A percentile compares a stretch with the other conserved stretches of the same genome.
Conservation (phyloP, 2,113 vertebrate species). For the Narcine bancroftii region DNA sequence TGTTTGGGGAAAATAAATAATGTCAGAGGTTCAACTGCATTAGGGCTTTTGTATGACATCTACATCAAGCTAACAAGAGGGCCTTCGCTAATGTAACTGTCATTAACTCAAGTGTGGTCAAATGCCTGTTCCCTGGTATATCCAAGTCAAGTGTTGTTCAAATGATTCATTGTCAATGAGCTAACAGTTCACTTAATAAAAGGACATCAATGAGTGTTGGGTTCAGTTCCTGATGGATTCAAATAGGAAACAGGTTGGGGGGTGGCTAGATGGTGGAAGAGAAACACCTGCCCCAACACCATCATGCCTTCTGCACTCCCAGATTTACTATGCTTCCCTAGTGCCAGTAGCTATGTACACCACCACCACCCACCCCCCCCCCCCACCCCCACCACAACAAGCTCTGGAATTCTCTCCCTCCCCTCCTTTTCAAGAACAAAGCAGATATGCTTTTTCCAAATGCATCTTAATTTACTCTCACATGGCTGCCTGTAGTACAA, state of each 20-base stretch:
- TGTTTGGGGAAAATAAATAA: not conserved
- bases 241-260: not conserved
- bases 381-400: no score
- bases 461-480: no score
- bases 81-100: conserved; percentile 28
- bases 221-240: conserved; percentile 22
- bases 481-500: no score
- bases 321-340: not conserved
- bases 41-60: conserved; percentile 28
- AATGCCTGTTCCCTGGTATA: not conserved
- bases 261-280: no score
- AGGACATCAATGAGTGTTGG: conserved; percentile 14
- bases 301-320: not conserved
- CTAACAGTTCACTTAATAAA: conserved; percentile 26
- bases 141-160: conserved; percentile 29
- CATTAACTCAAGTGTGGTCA: conserved; percentile 12
- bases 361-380: no score
- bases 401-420: not conserved
- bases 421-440: not conserved
- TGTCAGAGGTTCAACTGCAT: conserved; percentile 24
- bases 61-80: conserved; percentile 2
- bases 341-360: not conserved
- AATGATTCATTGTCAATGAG: conserved; percentile 29
- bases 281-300: not conserved
- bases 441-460: no score